These are phyloP conservation scores for Cephus nigrinus DNA, from an alignment of 2,888 invertebrate species.

Conservation along the genomic window DNA sequence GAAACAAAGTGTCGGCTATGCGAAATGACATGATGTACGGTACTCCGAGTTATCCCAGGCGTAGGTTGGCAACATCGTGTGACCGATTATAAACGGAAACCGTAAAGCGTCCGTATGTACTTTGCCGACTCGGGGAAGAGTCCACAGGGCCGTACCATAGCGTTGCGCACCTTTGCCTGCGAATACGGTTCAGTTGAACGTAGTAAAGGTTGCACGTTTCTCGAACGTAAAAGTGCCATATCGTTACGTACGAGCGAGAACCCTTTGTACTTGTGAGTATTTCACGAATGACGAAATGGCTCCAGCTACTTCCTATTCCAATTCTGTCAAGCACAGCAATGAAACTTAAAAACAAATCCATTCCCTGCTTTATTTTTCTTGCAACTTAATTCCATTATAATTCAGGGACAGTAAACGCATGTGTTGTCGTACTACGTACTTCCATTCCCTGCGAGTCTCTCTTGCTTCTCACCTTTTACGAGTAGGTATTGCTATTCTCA, in stretches of 20 bases:
- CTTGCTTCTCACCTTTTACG: neutral
- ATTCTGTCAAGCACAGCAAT: neutral
- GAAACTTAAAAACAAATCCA: neutral
- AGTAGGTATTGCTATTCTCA: neutral
- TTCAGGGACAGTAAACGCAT: too few relatives aligned
- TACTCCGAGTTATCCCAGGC: neutral
- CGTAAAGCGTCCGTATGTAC: neutral
- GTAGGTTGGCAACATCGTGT: neutral
- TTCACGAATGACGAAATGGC: neutral
- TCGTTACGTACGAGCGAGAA: neutral
- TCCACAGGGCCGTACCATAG: neutral
- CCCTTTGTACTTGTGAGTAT: neutral
- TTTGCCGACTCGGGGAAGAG: neutral
- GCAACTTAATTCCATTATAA: too few relatives aligned
- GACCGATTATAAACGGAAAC: conserved; percentile 4
- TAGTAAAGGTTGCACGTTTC: neutral
- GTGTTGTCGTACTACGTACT: too few relatives aligned
- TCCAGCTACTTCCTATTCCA: neutral
- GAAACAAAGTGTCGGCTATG: conserved; percentile 9
- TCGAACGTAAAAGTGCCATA: neutral
- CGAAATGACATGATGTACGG: neutral
- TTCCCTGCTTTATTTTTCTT: neutral
- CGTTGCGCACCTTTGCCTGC: neutral
- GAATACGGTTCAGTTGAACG: neutral
- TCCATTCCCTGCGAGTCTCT: neutral